Percentiles rank a stretch among this genome's conserved stretches.
These are phyloP conservation scores for Grantiella picta DNA, from an alignment of 2,113 vertebrate genomes.

Conservation along the genomic window DNA sequence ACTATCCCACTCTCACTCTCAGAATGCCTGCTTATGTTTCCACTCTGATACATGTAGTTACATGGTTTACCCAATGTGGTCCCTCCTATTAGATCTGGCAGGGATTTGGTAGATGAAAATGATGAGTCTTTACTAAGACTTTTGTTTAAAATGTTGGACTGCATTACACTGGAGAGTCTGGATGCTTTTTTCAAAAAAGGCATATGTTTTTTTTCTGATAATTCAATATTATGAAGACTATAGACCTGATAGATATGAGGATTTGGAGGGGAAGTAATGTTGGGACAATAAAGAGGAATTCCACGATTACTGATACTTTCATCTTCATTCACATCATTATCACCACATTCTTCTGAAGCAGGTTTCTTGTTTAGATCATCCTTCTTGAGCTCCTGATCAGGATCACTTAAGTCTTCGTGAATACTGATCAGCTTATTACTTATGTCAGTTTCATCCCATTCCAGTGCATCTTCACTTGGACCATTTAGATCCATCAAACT, in stretches of 20 bases:
- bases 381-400: conserved; percentile 67
- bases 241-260: conserved; percentile 87
- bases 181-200: conserved; percentile 67
- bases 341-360: conserved; percentile 25
- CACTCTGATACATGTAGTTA: conserved; percentile 61
- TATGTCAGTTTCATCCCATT: conserved; percentile 98
- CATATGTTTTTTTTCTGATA: conserved; percentile 75
- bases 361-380: conserved; percentile 43
- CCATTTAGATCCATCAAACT: conserved; percentile 85
- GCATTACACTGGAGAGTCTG: conserved; percentile 57
- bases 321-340: conserved; percentile 48
- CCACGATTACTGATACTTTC: conserved; percentile 12
- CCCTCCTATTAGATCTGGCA: conserved; percentile 85
- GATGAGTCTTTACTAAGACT: conserved; percentile 89
- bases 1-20: conserved; percentile 92
- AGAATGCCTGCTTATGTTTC: conserved; percentile 77
- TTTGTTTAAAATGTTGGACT: conserved; percentile 77
- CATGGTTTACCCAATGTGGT: conserved; percentile 49
- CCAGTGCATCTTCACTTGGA: conserved; percentile 85
- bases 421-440: conserved; percentile 82
- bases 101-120: conserved; percentile 88
- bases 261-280: conserved; percentile 53
- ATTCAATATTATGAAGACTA: conserved; percentile 84
- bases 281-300: conserved; percentile 46
- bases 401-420: conserved; percentile 74